Conservation (phyloP, 2,797 vertebrate genomes). For the Notolepis coatsorum region DNA sequence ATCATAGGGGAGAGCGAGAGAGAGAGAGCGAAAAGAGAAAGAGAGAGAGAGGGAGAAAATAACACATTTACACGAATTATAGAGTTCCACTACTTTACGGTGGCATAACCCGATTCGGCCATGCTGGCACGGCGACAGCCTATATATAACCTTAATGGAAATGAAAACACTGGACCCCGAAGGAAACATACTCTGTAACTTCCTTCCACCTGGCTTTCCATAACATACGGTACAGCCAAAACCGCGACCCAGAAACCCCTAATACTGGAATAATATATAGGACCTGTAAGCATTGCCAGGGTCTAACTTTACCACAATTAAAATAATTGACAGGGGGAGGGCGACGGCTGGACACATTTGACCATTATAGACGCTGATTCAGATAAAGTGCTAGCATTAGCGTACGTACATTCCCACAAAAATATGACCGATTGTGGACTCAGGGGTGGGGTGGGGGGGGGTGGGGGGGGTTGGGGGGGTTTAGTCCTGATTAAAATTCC, state of each 20-base stretch:
- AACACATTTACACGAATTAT: conserved; percentile 42
- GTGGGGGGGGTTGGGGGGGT: too few relatives aligned
- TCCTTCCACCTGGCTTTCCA: conserved; percentile 67
- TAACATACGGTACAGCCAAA: conserved; percentile 28
- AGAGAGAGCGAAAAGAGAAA: neutral
- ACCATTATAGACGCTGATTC: conserved; percentile 28
- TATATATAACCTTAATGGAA: conserved; percentile 62
- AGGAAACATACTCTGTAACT: conserved; percentile 56
- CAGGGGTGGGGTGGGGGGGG: too few relatives aligned
- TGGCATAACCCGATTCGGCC: conserved; percentile 42
- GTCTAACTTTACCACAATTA: conserved; percentile 39
- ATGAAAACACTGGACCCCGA: conserved; percentile 51
- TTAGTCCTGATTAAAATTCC: too few relatives aligned
- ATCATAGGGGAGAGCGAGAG: too few relatives aligned
- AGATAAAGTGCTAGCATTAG: conserved; percentile 19
- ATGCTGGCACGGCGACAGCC: conserved; percentile 38
- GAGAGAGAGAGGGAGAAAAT: conserved; percentile 26
- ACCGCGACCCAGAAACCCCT: conserved; percentile 5
- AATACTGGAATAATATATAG: conserved; percentile 29
- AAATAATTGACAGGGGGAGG: conserved; percentile 33
- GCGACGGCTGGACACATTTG: neutral
- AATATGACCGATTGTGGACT: too few relatives aligned
- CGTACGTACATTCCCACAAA: conserved; percentile 13
- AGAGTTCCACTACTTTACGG: conserved; percentile 27
- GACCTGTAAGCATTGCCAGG: conserved; percentile 18